These are phyloP conservation scores for Pseudomyrmex pallidus DNA, from an alignment of 1,140 invertebrate genomes.

Conservation along the genomic window DNA sequence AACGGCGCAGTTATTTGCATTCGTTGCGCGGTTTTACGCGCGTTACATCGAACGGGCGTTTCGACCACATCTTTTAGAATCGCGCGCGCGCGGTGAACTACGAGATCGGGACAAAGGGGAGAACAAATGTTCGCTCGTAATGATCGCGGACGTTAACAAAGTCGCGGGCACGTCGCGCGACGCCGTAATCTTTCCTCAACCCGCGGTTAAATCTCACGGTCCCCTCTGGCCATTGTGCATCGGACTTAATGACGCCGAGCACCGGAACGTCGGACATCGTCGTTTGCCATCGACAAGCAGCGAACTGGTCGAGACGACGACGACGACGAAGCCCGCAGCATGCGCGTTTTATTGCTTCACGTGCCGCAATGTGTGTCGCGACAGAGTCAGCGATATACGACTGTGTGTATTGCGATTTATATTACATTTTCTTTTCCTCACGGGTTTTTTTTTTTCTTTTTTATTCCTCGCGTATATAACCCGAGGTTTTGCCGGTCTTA, in stretches of 20 bases:
- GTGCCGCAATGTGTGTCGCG: slow-evolving; percentile 17
- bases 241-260: slow-evolving; percentile 42
- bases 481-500: not conserved
- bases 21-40: not conserved
- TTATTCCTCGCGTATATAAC: too few species aligned
- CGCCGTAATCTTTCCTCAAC: slow-evolving; percentile 38
- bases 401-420: slow-evolving; percentile 23
- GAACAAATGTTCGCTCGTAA: slow-evolving; percentile 48
- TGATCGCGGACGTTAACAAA: slow-evolving; percentile 46
- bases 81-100: not conserved
- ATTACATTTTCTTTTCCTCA: not conserved
- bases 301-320: slow-evolving; percentile 10
- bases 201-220: slow-evolving; percentile 37
- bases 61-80: not conserved
- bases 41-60: slow-evolving; percentile 30
- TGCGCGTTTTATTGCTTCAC: slow-evolving; percentile 58
- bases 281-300: slow-evolving; percentile 11
- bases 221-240: slow-evolving; percentile 36
- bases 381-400: slow-evolving; percentile 17
- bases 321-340: not conserved
- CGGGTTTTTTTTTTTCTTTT: too few species aligned
- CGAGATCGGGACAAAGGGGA: slow-evolving; percentile 33
- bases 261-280: slow-evolving; percentile 14
- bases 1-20: not conserved
- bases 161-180: slow-evolving; percentile 39